Evolutionary conservation across 2,113 vertebrate species (phyloP), one percentile per base, ranked within the genome.

Genomic region (Pterocles burchelli): DNA sequence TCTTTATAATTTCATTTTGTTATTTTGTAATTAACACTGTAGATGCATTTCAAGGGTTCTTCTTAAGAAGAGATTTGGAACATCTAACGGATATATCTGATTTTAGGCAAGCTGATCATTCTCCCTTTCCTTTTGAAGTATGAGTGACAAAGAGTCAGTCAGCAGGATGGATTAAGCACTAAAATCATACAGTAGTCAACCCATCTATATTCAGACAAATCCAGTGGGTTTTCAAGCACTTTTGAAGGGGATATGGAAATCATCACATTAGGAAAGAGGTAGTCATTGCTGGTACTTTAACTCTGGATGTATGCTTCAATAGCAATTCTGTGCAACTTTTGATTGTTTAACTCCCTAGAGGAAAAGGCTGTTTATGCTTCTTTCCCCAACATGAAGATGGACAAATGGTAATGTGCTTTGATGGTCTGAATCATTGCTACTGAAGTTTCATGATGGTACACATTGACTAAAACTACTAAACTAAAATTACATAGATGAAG

Each of bases 401-500:
- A 81, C 57, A 90, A 95, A 94, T 65, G n/a, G 51, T 71, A 59
- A 81, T 51, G 14, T 31, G 17, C 7, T 94, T 93, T 59, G 6
- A 29, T 87, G 22, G 54, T 20, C 93, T 94, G 86, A 92, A 92
- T 93, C 66, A 81, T 25, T 58, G 82, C 55, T 90, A 74, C 57
- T 71, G 57, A 79, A 62, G 29, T 74, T 88, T 58, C 85, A 78
- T 78, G 85, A 57, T 26, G 86, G 57, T 46, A 22, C 17, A 79
- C 10, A 10, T 43, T 3, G 20, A 67, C 61, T 74, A 80, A 51
- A 93, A 51, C 20, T 68, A 22, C 79, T 80, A 67, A 71, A 67
- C 41, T 49, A 75, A 88, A 95, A 93, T 62, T 88, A 63, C 46
- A 77, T 85, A 66, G 95, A 89, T 91, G 71, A 96, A 94, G 88